Base-by-base conservation (phyloP, 2,888 invertebrate genomes). In the Toxonevra muliebris region DNA sequence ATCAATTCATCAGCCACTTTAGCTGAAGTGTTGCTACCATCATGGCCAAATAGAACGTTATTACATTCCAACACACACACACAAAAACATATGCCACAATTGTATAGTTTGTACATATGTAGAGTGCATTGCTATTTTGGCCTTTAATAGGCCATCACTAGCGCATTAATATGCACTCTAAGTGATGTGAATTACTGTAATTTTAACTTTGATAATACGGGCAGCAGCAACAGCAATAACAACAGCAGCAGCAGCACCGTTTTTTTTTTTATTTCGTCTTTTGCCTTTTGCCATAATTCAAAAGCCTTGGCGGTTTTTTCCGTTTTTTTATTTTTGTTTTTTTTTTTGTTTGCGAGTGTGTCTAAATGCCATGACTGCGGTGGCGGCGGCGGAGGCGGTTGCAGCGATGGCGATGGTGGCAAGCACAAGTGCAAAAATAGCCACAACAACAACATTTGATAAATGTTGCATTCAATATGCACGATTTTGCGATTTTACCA, bases 171-270 rank as follows among this genome's bases (percentile, higher is more conserved):
- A 80, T 79, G 75, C 79, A 77, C 79, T 81, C 79, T 78, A 81
- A 82, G 81, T 79, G 80, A 76, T 77, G 81, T 77, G 80, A 82
- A 82, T 82, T 82, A 81, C 82, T 71, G 82, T 82, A 79, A 81
- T 81, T 81, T 80, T 73, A 66, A 69, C 75, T 77, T 77, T 78
- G 79, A 76, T 79, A 76, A 73, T 68, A 61, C 61, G 54, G 30
- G 45, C 42, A 17, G 50, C 58, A 41, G 41, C 1, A 55, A 10
- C 41, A 57, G 8, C 62, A 62, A n/a, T 43, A 58, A 50, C 13
- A n/a, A 15, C 30, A 45, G 43, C 7, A 17, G 30, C 63, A 68
- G 64, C 61, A 58, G 62, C 65, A 58, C 63, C 69, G 74, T 48
- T 40, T n/a, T 19, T 48, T 5, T 17, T 13, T 30, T 20, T 55